These are phyloP conservation scores for Pipa parva DNA, from an alignment of 2,113 vertebrate species.

Conservation along the genomic window DNA sequence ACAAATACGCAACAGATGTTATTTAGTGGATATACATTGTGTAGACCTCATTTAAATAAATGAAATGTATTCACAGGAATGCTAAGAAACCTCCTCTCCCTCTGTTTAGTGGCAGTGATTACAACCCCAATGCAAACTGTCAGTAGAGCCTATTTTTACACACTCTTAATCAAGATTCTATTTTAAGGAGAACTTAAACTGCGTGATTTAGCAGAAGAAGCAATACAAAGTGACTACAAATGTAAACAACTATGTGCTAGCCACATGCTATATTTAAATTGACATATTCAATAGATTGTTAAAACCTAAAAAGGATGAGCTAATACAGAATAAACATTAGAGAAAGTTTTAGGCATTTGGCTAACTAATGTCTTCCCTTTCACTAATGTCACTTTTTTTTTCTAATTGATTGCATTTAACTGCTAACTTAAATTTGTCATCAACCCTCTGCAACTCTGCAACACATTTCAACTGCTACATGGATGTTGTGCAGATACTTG, in stretches of 20 bases:
- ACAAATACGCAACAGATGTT: not conserved
- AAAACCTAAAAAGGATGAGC: too few relatives aligned
- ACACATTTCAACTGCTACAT: too few relatives aligned
- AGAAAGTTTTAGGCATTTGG: constrained; percentile 21
- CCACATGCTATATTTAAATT: too few relatives aligned
- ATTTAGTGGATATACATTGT: not conserved
- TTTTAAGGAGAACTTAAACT: not conserved
- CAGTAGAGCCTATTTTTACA: not conserved
- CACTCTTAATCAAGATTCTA: not conserved
- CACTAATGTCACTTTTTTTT: constrained; percentile 9
- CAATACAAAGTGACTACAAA: not conserved
- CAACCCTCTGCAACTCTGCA: too few relatives aligned
- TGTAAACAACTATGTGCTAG: too few relatives aligned
- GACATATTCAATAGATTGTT: too few relatives aligned
- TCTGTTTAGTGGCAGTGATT: not conserved
- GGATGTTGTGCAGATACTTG: too few relatives aligned
- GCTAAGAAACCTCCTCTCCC: not conserved
- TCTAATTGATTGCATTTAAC: constrained; percentile 17
- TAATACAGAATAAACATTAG: too few relatives aligned
- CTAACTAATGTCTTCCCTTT: constrained; percentile 25
- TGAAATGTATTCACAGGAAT: not conserved
- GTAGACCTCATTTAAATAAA: not conserved
- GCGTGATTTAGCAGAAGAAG: not conserved
- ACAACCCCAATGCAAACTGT: not conserved
- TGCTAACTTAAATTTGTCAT: constrained; percentile 26